Evolutionary conservation across 2,888 invertebrate genomes (phyloP), one percentile per base, ranked within the genome.

Genomic region (Hirtodrosophila trivittata): DNA sequence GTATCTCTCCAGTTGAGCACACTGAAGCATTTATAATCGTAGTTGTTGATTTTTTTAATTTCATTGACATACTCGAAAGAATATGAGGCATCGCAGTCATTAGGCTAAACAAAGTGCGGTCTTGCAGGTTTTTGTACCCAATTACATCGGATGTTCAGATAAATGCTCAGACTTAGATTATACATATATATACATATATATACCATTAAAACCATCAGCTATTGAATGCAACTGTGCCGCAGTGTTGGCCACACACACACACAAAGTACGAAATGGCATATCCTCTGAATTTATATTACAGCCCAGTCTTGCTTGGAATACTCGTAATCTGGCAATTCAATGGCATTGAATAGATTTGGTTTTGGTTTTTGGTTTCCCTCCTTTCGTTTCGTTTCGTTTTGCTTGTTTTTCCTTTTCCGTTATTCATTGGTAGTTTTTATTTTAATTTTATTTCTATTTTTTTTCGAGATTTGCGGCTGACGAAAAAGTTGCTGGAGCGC

Each of bases 341-440:
- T 74, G 76, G 58, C 68, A 78, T 78, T 86, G 76, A 78, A 86
- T 68, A 59, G 66, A 43, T 71, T 66, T 86, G 38, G 58, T 55
- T 75, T 66, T 51, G 66, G 55, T 42, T 47, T 52, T 38, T 43
- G 52, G 54, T 57, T 45, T 26, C 33, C 28, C 28, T 28, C 6
- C 6, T 25, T 6, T 6, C 6, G 6, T 25, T 25, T 6, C 25
- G 3, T 28, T 28, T 8, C 28, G 7, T 3, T 28, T 28, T 28
- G 10, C 39, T 54, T 42, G 37, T 52, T 52, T 43, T 38, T 50
- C 8, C 28, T 7, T 28, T 35, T 21, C 30, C 32, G 18, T 28
- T 26, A 21, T 21, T 26, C 35, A 32, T 39, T 10, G n/a, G 8
- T 45, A 26, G 10, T 47, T 55, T 59, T 54, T 30, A 14, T 39